Base-by-base conservation (phyloP, 2,888 invertebrate genomes). In the Tenodera sinensis region DNA sequence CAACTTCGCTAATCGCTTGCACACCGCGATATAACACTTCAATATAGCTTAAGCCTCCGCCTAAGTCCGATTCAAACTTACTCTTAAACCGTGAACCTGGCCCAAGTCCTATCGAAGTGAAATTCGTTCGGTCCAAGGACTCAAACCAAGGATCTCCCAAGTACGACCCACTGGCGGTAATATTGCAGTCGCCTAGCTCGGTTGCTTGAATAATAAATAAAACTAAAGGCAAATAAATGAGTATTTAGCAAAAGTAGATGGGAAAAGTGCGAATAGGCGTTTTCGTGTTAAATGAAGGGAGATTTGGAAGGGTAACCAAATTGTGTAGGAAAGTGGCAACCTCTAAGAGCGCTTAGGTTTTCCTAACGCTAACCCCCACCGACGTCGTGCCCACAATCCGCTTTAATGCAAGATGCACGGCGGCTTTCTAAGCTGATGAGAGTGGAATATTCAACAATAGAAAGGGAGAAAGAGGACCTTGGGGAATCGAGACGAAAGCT, bases 351-450 rank as follows among this genome's bases (percentile, higher is more conserved):
- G 54, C 25, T 71, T 54, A 20, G 54, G 54, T 47, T 47, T 47
- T 47, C 47, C 47, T 54, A 71, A 71, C 4, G 54, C 20, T 6
- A 20, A 71, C 15, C 54, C 54, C 54, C 54, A 20, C 54, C 54
- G 54, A 71, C 54, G 54, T 71, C 20, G 54, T 20, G 54, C 54
- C 54, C 54, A 25, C 27, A 85, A 85, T 85, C 85, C 28, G 85
- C 47, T 85, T 85, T 85, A 71, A 20, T 20, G 54, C 54, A 71
- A 71, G 54, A 71, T 85, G 42, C 47, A 54, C 14, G 54, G 42
- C 42, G 42, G 54, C 85, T 85, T 85, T 28, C 47, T 47, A 85
- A 85, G 25, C 85, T 85, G 85, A 85, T 85, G 85, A 85, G 85
- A 28, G 85, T 47, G 54, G 85, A 85, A 85, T 85, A 85, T 85